A percentile compares a stretch with the other conserved stretches of the same genome.
Evolutionary conservation across 2,888 invertebrate species (phyloP).

Genomic region (Eupithecia dodoneata): DNA sequence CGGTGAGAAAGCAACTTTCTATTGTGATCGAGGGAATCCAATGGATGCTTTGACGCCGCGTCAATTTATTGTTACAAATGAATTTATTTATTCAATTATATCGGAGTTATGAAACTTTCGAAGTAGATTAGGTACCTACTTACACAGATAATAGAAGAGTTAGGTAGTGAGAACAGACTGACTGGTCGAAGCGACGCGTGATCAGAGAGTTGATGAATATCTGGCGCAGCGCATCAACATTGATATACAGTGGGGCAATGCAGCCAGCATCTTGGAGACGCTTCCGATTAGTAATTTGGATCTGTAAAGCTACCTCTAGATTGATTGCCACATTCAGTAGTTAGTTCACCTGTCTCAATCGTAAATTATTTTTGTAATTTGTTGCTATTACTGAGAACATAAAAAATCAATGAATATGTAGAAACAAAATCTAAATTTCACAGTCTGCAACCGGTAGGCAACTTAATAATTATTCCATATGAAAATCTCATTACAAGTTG

Average conservation of each 20-base stretch:
- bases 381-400: neutral
- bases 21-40: constrained; percentile 71
- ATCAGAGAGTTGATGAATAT: too few relatives aligned
- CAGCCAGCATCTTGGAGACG: neutral
- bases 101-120: neutral
- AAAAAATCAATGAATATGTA: neutral
- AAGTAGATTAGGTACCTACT: neutral
- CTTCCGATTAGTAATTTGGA: neutral
- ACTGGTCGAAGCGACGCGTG: neutral
- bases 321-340: neutral
- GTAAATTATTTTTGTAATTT: neutral
- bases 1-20: constrained; percentile 74
- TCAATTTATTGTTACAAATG: constrained; percentile 2
- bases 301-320: neutral
- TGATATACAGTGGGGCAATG: too few relatives aligned
- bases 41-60: constrained; percentile 52
- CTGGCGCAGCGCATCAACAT: neutral
- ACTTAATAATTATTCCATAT: neutral
- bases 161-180: neutral
- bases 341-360: neutral
- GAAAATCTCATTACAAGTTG: neutral
- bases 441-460: neutral
- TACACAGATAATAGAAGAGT: neutral
- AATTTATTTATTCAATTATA: neutral
- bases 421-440: neutral